phyloP scores from a whole-genome alignment of 2,797 vertebrate genomes.

The Serranus cabrilla region DNA sequence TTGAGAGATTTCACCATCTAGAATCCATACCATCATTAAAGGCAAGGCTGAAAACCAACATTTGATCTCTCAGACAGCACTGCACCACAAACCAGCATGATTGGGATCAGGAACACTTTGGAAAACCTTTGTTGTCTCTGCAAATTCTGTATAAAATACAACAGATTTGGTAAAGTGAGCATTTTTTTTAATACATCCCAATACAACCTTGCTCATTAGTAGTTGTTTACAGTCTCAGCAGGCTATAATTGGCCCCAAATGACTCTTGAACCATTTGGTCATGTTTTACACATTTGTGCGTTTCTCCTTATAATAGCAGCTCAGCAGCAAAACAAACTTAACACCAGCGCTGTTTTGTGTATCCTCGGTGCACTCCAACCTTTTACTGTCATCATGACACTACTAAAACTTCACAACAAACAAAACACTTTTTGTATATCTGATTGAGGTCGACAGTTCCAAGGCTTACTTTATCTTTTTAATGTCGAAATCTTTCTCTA shows the following conservation, averaged over 20 bases:
- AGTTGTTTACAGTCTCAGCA: background rate
- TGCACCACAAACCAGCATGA: too few relatives aligned
- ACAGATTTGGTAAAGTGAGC: background rate
- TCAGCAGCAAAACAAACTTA: background rate
- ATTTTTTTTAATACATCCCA: background rate
- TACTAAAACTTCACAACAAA: slow-evolving; percentile 3
- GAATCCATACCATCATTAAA: too few relatives aligned
- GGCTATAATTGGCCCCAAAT: background rate
- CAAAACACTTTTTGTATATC: background rate
- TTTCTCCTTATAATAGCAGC: background rate
- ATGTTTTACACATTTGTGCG: background rate
- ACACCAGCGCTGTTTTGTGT: background rate
- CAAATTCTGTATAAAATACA: background rate
- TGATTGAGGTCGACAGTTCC: background rate
- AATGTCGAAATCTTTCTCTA: background rate
- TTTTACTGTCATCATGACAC: background rate
- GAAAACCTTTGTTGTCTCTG: too few relatives aligned
- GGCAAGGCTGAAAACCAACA: too few relatives aligned
- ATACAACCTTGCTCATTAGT: background rate
- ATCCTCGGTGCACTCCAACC: background rate
- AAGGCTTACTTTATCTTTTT: background rate
- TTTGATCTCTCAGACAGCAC: too few relatives aligned
- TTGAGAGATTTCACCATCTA: too few relatives aligned
- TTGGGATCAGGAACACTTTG: too few relatives aligned
- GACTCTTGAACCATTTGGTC: background rate